Conservation (phyloP, 2,113 vertebrate genomes). For the Muscicapa adusta region DNA sequence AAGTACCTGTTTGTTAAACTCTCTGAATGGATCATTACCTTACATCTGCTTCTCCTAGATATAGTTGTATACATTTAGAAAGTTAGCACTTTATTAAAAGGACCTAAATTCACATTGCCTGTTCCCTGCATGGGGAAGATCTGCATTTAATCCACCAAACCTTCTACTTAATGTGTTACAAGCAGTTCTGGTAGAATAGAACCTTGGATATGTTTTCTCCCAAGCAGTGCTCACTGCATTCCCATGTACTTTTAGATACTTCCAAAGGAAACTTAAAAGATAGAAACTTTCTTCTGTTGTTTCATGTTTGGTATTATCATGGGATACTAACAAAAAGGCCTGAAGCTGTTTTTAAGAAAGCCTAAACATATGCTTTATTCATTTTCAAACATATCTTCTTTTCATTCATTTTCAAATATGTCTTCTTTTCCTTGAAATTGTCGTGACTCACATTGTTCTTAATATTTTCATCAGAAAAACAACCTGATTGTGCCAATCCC, state of each 20-base stretch:
- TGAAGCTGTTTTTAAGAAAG: conserved; percentile 48
- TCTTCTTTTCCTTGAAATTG: conserved; percentile 15
- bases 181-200: neutral
- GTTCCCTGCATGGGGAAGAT: neutral
- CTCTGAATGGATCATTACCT: neutral
- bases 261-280: neutral
- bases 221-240: neutral
- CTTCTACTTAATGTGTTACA: neutral
- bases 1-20: neutral
- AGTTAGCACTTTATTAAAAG: neutral
- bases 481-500: neutral
- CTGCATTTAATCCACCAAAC: neutral
- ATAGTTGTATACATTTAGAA: neutral
- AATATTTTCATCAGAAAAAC: conserved; percentile 1
- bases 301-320: neutral
- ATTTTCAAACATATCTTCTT: conserved; percentile 32
- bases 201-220: neutral
- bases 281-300: neutral
- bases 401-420: conserved; percentile 6
- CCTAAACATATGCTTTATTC: neutral
- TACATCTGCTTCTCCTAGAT: neutral
- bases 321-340: neutral
- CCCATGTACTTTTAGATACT: neutral
- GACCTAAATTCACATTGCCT: neutral
- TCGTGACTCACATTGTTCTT: conserved; percentile 35